A percentile compares a stretch with the other conserved stretches of the same genome.
Evolutionary conservation across 2,888 invertebrate genomes (phyloP).

Genomic region (Tuberolachnus salignus): DNA sequence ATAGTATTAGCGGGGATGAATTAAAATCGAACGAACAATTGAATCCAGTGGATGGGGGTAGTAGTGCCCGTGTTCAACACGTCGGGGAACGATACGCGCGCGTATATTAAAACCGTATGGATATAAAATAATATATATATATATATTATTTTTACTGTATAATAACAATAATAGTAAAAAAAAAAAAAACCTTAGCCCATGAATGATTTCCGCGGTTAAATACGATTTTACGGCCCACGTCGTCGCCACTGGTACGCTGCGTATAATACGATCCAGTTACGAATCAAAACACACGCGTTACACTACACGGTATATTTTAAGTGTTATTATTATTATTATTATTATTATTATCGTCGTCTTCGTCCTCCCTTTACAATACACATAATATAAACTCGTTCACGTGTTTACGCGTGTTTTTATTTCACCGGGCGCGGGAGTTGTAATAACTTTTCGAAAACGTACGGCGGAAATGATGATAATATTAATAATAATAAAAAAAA

Average conservation of each 20-base stretch:
- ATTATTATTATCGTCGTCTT: neutral
- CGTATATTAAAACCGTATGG: neutral
- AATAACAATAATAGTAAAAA: too few relatives aligned
- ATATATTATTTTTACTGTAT: neutral
- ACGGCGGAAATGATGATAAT: conserved; percentile 31
- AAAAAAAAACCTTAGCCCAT: too few relatives aligned
- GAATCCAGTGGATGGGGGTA: too few relatives aligned
- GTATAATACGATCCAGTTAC: conserved; percentile 15
- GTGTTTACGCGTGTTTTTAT: conserved; percentile 37
- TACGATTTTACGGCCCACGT: conserved; percentile 38
- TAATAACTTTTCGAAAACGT: conserved; percentile 37
- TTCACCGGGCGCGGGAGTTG: conserved; percentile 1
- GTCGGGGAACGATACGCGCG: too few relatives aligned
- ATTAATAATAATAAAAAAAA: too few relatives aligned
- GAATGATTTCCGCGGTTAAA: conserved; percentile 35
- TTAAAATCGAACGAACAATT: too few relatives aligned
- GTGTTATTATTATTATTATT: conserved; percentile 13
- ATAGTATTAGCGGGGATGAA: too few relatives aligned
- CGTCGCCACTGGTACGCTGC: conserved; percentile 13
- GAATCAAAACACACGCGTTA: conserved; percentile 1
- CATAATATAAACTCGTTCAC: conserved; percentile 32
- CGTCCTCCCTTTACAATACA: neutral
- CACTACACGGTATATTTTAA: neutral
- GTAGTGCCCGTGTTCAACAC: too few relatives aligned
- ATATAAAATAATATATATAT: neutral